Conservation (phyloP, 2,113 vertebrate species). For the Pandion haliaetus region DNA sequence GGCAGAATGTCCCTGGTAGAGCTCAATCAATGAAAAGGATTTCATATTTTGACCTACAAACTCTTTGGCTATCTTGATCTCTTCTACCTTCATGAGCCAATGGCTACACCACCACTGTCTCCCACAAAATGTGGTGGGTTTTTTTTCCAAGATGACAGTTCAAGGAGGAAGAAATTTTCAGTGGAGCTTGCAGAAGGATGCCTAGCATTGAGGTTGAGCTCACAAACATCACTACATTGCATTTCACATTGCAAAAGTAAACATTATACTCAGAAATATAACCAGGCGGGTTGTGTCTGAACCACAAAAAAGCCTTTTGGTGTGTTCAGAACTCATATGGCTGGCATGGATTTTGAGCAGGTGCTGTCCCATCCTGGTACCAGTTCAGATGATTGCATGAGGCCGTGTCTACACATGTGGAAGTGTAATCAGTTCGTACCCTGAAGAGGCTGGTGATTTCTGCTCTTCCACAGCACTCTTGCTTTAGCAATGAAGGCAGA, state of each 20-base stretch:
- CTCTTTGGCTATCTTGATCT: neutral
- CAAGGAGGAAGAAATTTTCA: neutral
- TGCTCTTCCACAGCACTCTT: neutral
- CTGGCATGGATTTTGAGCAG: neutral
- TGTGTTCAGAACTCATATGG: rapidly evolving
- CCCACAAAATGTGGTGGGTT: neutral
- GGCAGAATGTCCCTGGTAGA: neutral
- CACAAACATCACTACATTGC: neutral
- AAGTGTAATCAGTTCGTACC: neutral
- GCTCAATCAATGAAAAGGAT: neutral
- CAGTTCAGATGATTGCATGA: neutral
- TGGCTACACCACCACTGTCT: rapidly evolving
- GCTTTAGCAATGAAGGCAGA: neutral
- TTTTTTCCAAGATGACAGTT: neutral
- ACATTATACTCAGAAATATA: neutral
- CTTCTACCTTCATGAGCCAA: neutral
- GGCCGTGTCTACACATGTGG: neutral
- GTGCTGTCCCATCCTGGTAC: neutral
- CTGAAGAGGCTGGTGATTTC: neutral
- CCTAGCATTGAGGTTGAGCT: neutral
- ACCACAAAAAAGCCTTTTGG: neutral
- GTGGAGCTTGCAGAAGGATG: neutral
- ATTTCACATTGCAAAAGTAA: neutral
- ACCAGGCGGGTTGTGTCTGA: neutral
- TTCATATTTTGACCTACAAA: neutral